Percentiles rank a stretch among this genome's conserved stretches.
Evolutionary conservation across 2,113 vertebrate species (phyloP).

Genomic region (Marmota flaviventris): DNA sequence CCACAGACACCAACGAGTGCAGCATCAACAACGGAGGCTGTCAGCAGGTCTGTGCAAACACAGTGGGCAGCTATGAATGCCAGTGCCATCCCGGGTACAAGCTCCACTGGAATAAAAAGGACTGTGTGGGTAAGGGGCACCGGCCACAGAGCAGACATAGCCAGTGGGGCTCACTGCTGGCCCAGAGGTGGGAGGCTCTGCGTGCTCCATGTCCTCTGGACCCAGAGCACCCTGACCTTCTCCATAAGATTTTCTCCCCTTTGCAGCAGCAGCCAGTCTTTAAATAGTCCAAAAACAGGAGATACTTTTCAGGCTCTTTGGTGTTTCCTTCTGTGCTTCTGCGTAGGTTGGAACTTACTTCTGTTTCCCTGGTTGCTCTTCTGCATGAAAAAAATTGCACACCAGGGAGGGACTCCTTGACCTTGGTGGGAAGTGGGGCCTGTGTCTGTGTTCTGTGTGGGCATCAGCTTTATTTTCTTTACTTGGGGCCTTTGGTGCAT

Average conservation of each 20-base stretch:
- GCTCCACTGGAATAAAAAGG: conserved; percentile 99
- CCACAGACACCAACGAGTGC: conserved; percentile 96
- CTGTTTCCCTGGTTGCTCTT: conserved; percentile 78
- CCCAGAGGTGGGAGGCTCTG: conserved; percentile 36
- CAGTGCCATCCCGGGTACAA: conserved; percentile 93
- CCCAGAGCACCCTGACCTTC: conserved; percentile 39
- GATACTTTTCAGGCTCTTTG: conserved; percentile 93
- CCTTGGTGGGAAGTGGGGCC: conserved; percentile 17
- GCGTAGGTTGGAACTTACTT: conserved; percentile 64
- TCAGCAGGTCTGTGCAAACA: conserved; percentile 95
- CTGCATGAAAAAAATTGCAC: conserved; percentile 64
- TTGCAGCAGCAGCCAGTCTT: conserved; percentile 63
- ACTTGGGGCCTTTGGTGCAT: conserved; percentile 21
- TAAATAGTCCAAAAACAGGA: conserved; percentile 92
- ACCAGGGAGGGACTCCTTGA: not conserved
- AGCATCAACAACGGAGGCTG: conserved; percentile 97
- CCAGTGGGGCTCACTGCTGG: not conserved
- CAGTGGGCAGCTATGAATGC: conserved; percentile 93
- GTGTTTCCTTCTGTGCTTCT: conserved; percentile 87
- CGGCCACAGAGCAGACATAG: not conserved
- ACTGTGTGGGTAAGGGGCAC: conserved; percentile 96
- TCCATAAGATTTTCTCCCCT: not conserved
- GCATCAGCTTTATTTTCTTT: conserved; percentile 40
- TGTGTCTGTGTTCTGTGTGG: not conserved
- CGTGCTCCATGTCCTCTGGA: conserved; percentile 13